Conservation (phyloP, 2,888 invertebrate species). For the Ecliptopera silaceata region DNA sequence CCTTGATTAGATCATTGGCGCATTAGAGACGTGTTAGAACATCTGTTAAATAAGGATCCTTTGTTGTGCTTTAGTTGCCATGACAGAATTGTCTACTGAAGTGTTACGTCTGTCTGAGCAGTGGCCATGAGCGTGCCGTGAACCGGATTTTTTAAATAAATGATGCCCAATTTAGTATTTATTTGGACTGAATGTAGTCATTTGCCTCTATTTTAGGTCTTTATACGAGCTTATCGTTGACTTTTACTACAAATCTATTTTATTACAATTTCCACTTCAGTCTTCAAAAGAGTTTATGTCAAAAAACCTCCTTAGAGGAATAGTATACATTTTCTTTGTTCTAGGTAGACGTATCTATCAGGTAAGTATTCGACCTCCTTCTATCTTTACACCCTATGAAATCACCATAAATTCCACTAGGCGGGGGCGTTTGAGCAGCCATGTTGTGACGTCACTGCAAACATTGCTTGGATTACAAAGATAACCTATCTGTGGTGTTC, state of each 20-base stretch:
- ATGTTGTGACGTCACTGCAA: conserved; percentile 31
- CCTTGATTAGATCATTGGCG: conserved; percentile 33
- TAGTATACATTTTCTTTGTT: no score
- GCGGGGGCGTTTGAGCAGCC: conserved; percentile 22
- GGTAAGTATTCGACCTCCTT: conserved; percentile 5
- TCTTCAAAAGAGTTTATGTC: no score
- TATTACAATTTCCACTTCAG: no score
- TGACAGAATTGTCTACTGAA: conserved; percentile 22
- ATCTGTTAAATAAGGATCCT: conserved; percentile 20
- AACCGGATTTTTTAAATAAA: not conserved
- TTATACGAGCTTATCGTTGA: no score
- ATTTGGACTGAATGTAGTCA: no score
- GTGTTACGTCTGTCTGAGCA: conserved; percentile 7
- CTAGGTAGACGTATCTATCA: not conserved
- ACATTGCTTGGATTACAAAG: conserved; percentile 15
- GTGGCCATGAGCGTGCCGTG: conserved; percentile 11
- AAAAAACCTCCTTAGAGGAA: no score
- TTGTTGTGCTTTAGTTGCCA: conserved; percentile 29
- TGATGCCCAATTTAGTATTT: no score
- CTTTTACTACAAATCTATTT: no score
- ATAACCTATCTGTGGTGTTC: conserved; percentile 21
- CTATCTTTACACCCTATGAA: conserved; percentile 21
- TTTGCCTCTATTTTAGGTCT: no score
- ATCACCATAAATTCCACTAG: conserved; percentile 24
- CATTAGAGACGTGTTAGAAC: conserved; percentile 17